Evolutionary conservation across 2,888 invertebrate genomes (phyloP).

Genomic region (Coremacera marginata): DNA sequence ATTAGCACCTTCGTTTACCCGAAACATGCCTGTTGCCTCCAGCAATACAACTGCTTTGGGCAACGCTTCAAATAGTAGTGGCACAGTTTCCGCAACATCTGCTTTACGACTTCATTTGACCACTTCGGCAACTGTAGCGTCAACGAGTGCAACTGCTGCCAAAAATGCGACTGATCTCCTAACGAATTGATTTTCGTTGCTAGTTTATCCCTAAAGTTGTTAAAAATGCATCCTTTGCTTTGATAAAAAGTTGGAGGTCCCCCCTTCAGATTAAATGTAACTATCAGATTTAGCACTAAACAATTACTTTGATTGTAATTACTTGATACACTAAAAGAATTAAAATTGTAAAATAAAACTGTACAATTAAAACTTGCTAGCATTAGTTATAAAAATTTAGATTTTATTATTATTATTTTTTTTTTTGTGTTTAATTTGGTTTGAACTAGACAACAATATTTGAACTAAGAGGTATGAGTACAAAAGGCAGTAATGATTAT

Average conservation of each 20-base stretch:
- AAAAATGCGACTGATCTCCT: constrained; percentile 64
- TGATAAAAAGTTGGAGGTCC: not conserved
- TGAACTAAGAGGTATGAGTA: too few relatives aligned
- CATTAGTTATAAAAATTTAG: too few relatives aligned
- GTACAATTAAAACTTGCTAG: too few relatives aligned
- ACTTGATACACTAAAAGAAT: too few relatives aligned
- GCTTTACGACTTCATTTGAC: constrained; percentile 47
- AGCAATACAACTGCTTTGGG: constrained; percentile 30
- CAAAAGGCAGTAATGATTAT: too few relatives aligned
- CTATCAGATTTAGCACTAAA: too few relatives aligned
- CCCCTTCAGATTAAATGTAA: not conserved
- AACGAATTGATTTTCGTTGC: constrained; percentile 58
- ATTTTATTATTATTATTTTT: too few relatives aligned
- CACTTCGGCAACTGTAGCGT: constrained; percentile 45
- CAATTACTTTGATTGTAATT: too few relatives aligned
- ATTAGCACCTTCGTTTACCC: constrained; percentile 60
- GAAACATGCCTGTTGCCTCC: constrained; percentile 40
- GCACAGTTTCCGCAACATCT: constrained; percentile 35
- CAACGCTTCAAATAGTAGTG: not conserved
- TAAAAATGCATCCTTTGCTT: not conserved
- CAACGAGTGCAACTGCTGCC: constrained; percentile 36
- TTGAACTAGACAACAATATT: too few relatives aligned
- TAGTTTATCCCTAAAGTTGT: constrained; percentile 17
- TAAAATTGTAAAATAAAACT: too few relatives aligned
- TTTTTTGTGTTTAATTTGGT: too few relatives aligned